Evolutionary conservation across 2,888 invertebrate genomes (phyloP).

Genomic region (Drosophila mayaguana): DNA sequence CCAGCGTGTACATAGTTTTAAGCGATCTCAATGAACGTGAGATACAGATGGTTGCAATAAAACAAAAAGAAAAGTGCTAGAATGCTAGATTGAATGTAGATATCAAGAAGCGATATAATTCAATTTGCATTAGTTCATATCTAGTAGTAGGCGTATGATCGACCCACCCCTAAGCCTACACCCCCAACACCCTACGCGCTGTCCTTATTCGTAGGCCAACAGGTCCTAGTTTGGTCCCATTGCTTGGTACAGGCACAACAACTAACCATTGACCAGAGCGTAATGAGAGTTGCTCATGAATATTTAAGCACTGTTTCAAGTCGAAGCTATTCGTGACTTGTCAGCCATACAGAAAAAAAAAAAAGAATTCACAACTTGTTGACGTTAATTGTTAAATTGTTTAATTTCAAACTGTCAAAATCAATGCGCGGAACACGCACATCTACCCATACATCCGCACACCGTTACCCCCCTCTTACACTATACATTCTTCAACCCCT

Average conservation of each 20-base stretch:
- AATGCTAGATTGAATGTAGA: slow-evolving; percentile 5
- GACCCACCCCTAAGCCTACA: background rate
- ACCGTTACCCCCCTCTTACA: background rate
- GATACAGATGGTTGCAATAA: slow-evolving; percentile 9
- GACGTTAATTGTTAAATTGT: slow-evolving; percentile 83
- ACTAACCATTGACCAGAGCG: slow-evolving; percentile 11
- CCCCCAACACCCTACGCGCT: background rate
- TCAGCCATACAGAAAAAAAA: slow-evolving; percentile 37
- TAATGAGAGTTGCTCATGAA: slow-evolving; percentile 56
- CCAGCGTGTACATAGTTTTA: slow-evolving; percentile 20
- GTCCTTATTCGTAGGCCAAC: too few species aligned
- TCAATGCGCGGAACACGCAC: slow-evolving; percentile 59
- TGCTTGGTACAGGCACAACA: background rate
- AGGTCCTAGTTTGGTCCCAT: background rate
- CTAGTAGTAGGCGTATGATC: background rate
- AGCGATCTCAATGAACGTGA: slow-evolving; percentile 34
- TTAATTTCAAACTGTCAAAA: slow-evolving; percentile 78
- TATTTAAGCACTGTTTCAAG: slow-evolving; percentile 53
- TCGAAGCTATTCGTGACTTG: slow-evolving; percentile 67
- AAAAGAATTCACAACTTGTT: slow-evolving; percentile 67
- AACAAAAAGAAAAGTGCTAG: slow-evolving; percentile 1
- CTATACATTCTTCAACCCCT: background rate
- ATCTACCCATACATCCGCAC: background rate
- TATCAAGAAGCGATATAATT: slow-evolving; percentile 11
- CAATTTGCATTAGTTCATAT: slow-evolving; percentile 7